Percentiles rank a stretch among this genome's conserved stretches.
Conservation (phyloP, 2,113 vertebrate genomes). For the Burhinus oedicnemus region DNA sequence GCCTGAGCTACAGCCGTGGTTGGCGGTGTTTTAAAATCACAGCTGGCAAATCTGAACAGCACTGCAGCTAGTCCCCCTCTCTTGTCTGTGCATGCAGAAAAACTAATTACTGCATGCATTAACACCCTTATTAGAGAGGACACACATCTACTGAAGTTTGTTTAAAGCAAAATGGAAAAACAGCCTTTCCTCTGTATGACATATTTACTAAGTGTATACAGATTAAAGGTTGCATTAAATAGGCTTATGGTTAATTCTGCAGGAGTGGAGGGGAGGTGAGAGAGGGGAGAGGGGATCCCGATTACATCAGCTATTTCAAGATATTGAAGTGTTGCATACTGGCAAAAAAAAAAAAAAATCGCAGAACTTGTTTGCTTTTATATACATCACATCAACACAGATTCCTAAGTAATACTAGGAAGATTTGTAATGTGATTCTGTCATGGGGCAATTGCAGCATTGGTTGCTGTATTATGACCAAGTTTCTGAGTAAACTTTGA, state of each 20-base stretch:
- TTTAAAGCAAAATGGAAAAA: background rate
- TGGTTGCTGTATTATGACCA: fast-evolving
- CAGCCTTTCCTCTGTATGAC: background rate
- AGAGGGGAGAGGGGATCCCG: background rate
- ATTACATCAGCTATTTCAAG: background rate
- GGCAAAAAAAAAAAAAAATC: background rate
- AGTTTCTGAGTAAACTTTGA: background rate
- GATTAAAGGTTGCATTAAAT: background rate
- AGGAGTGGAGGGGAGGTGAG: background rate
- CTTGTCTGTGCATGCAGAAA: too few relatives aligned
- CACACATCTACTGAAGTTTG: fast-evolving
- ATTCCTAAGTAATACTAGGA: background rate
- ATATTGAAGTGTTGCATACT: background rate
- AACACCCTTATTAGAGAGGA: background rate
- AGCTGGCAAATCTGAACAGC: fast-evolving
- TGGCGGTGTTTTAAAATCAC: background rate
- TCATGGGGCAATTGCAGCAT: fast-evolving
- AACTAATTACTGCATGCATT: background rate
- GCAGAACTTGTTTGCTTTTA: background rate
- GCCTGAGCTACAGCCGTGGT: background rate
- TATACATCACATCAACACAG: background rate
- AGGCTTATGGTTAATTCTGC: background rate
- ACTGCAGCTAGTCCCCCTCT: fast-evolving
- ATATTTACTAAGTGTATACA: fast-evolving
- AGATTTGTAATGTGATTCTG: background rate